phyloP scores from a whole-genome alignment of 2,797 vertebrate species.

The Sparus aurata region DNA sequence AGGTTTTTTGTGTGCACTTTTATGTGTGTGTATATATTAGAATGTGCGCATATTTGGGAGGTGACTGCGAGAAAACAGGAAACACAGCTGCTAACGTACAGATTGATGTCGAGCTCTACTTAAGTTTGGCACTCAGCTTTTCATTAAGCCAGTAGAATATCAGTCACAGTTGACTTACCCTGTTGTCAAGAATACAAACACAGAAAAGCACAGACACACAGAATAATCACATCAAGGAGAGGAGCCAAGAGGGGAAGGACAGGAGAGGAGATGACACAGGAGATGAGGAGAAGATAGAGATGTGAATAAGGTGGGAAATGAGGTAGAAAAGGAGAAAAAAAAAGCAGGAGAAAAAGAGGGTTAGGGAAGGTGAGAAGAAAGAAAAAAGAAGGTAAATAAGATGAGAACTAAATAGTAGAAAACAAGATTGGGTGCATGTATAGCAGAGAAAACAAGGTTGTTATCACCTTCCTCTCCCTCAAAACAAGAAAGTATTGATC shows the following conservation, averaged over 20 bases:
- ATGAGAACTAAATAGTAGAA: constrained; percentile 11
- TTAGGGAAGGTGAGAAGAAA: background rate
- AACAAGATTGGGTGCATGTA: constrained; percentile 17
- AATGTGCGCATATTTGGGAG: constrained; percentile 40
- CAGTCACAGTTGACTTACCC: constrained; percentile 87
- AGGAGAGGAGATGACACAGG: constrained; percentile 24
- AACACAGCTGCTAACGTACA: constrained; percentile 73
- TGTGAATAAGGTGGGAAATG: constrained; percentile 3
- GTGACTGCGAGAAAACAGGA: constrained; percentile 67
- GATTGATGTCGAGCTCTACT: constrained; percentile 79
- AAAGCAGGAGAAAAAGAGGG: background rate
- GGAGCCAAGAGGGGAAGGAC: constrained; percentile 58
- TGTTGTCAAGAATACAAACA: constrained; percentile 87
- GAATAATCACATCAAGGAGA: constrained; percentile 77
- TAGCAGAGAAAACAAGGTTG: constrained; percentile 41
- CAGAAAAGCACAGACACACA: constrained; percentile 81
- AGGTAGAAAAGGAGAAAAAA: constrained; percentile 17
- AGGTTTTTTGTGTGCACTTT: background rate
- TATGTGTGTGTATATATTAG: constrained; percentile 12
- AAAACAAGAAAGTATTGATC: constrained; percentile 67
- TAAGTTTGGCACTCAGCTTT: constrained; percentile 87
- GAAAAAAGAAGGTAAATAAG: background rate
- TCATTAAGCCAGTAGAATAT: constrained; percentile 83
- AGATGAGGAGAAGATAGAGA: constrained; percentile 38
- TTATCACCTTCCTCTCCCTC: constrained; percentile 57